Evolutionary conservation across 1,140 invertebrate species (phyloP).

Genomic region (Sitophilus oryzae): DNA sequence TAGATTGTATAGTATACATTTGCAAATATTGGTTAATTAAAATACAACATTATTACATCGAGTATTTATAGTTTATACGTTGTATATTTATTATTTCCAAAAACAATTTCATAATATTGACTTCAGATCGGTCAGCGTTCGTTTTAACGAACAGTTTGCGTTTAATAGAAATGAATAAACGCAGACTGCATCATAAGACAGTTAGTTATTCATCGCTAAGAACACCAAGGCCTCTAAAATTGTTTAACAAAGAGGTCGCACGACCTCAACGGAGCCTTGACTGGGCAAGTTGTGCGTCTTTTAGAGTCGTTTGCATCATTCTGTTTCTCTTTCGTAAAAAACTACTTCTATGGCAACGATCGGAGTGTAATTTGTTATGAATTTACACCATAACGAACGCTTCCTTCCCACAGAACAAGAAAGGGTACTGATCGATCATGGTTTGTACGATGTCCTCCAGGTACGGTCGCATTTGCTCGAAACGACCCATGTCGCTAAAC

Average conservation of each 20-base stretch:
- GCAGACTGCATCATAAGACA: constrained; percentile 32
- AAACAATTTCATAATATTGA: not conserved
- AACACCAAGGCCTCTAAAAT: constrained; percentile 34
- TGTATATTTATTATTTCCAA: too few species aligned
- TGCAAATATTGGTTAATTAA: too few species aligned
- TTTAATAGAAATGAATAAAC: constrained; percentile 36
- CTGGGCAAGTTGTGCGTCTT: constrained; percentile 34
- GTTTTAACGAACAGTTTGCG: constrained; percentile 8
- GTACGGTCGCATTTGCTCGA: constrained; percentile 89
- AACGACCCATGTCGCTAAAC: constrained; percentile 88
- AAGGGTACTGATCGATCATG: constrained; percentile 94
- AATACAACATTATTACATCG: too few species aligned
- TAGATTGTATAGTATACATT: too few species aligned
- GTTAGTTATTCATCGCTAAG: constrained; percentile 23
- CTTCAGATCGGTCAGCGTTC: constrained; percentile 12
- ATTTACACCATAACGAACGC: constrained; percentile 82
- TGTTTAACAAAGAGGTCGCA: constrained; percentile 27
- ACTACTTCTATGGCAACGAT: constrained; percentile 16
- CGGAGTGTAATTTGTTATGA: constrained; percentile 3
- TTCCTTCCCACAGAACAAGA: constrained; percentile 89
- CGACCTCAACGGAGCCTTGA: constrained; percentile 20
- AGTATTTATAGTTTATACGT: too few species aligned
- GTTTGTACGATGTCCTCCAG: constrained; percentile 93
- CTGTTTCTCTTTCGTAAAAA: constrained; percentile 13
- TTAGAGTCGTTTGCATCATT: constrained; percentile 11